Evolutionary conservation across 2,888 invertebrate genomes (phyloP), one percentile per base, ranked within the genome.

Genomic region (Petrophora chlorosata): DNA sequence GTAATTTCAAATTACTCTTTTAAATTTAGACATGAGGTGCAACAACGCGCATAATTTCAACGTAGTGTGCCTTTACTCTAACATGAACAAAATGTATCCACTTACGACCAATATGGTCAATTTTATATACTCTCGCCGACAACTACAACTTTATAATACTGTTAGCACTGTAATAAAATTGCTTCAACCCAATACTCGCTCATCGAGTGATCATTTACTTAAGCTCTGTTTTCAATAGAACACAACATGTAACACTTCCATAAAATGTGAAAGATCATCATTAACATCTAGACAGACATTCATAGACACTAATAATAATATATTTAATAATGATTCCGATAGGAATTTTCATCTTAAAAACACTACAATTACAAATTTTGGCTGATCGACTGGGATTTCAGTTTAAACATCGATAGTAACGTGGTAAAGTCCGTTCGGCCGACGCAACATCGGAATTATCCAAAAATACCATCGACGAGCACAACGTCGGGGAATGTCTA

Each of bases 61-160:
- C 23, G 25, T 3, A 32, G 42, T 33, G 42, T 32, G 38, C 33
- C 35, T 39, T 40, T 29, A 52, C 42, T 50, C 38, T 23, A 17
- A 10, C 34, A 44, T 45, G 22, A 35, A 39, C 26, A 46, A 32
- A 34, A 15, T 26, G 26, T 28, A 54, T 32, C 51, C 49, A 46
- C 44, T 32, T 28, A 33, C 30, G 49, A 60, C 60, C 59, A 60
- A 55, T 49, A 56, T 60, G 61, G 62, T 56, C 57, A 51, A 52
- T 61, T 56, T 56, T 57, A 56, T 53, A 63, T 53, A 56, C 59
- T 56, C 61, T 51, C 63, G 63, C 41, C 61, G 67, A 63, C 68
- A 67, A 65, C 67, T 73, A 42, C 64, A 70, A 70, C 67, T 70
- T 69, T 65, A 79, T 81, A 83, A 83, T 83, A 83, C 83, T 82